phyloP scores from a whole-genome alignment of 2,888 invertebrate species.

The Onthophagus sagittarius region DNA sequence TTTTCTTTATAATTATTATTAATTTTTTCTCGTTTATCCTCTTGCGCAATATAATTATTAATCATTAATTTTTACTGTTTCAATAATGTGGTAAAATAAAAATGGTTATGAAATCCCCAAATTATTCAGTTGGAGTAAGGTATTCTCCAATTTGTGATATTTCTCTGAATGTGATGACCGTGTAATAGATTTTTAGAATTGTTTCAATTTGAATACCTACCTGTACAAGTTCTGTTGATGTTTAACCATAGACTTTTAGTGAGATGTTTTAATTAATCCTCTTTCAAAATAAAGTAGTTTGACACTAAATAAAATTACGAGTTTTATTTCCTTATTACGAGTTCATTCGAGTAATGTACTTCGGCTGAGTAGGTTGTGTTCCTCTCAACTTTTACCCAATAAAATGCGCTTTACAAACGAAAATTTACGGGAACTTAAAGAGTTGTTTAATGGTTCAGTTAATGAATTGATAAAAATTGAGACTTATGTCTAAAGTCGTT shows the following conservation, averaged over 20 bases:
- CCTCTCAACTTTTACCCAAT: too few species aligned
- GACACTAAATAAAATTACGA: conserved; percentile 15
- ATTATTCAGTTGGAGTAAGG: conserved; percentile 40
- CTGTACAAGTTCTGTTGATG: conserved; percentile 46
- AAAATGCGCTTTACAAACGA: too few species aligned
- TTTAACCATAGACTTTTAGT: conserved; percentile 50
- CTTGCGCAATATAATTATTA: conserved; percentile 6
- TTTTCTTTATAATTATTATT: conserved; percentile 1
- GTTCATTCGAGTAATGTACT: too few species aligned
- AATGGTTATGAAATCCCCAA: conserved; percentile 40
- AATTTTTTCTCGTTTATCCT: background rate
- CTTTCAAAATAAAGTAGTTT: conserved; percentile 44
- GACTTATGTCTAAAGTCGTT: too few species aligned
- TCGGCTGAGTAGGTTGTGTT: too few species aligned
- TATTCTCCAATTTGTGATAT: conserved; percentile 49
- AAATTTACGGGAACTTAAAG: too few species aligned
- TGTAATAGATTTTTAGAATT: conserved; percentile 48
- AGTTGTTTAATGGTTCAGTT: too few species aligned
- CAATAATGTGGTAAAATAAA: conserved; percentile 14
- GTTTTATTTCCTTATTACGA: background rate
- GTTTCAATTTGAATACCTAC: conserved; percentile 47
- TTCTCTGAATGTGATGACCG: conserved; percentile 49
- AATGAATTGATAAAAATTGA: too few species aligned
- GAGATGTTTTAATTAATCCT: conserved; percentile 48
- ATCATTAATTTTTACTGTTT: conserved; percentile 4